These are phyloP conservation scores for Peribatodes rhomboidaria DNA, from an alignment of 2,888 invertebrate genomes.

Conservation along the genomic window DNA sequence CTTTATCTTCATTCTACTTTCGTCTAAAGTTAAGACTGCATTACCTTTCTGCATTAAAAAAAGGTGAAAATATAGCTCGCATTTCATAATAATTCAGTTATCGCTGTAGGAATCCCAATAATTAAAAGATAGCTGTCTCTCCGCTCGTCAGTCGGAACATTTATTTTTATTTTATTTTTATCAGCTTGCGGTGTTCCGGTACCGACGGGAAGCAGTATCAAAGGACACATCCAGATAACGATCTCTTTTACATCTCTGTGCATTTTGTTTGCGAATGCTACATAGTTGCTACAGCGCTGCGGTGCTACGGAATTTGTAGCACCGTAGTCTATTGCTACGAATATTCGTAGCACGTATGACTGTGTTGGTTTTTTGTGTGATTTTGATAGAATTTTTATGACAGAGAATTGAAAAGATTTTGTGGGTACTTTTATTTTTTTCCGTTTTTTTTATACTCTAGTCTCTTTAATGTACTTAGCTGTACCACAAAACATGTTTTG, in stretches of 20 bases:
- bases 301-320: constrained; percentile 22
- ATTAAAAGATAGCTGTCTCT: constrained; percentile 42
- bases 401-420: background rate
- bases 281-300: constrained; percentile 20
- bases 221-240: constrained; percentile 42
- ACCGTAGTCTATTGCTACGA: constrained; percentile 2
- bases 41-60: background rate
- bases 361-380: background rate
- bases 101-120: constrained; percentile 41
- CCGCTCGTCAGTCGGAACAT: constrained; percentile 19
- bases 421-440: background rate
- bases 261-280: constrained; percentile 22
- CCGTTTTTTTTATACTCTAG: background rate
- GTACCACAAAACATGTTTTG: too few relatives aligned
- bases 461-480: too few relatives aligned
- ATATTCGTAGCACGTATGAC: constrained; percentile 21
- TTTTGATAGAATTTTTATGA: background rate
- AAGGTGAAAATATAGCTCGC: constrained; percentile 4
- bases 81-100: constrained; percentile 36
- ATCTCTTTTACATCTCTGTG: constrained; percentile 33
- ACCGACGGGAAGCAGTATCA: constrained; percentile 32
- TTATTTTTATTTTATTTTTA: constrained; percentile 35
- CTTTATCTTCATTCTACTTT: too few relatives aligned
- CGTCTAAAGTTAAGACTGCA: too few relatives aligned
- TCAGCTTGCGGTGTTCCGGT: constrained; percentile 24